Percentiles rank a stretch among this genome's conserved stretches.
These are phyloP conservation scores for Saguinus imperator DNA, from an alignment of 2,113 vertebrate genomes.

Conservation along the genomic window DNA sequence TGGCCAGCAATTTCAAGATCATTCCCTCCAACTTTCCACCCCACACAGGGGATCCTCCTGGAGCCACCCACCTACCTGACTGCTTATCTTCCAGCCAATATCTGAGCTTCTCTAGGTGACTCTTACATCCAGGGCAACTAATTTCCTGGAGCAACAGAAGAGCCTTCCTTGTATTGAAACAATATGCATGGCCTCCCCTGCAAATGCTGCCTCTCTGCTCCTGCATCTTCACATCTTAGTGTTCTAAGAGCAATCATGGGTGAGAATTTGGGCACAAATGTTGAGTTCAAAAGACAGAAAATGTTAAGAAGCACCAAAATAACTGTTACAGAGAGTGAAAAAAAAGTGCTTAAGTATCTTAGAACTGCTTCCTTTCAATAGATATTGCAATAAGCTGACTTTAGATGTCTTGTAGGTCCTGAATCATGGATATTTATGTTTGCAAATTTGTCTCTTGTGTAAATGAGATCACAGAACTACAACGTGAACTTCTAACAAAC, in stretches of 20 bases:
- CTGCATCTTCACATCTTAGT: neutral
- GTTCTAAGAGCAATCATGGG: neutral
- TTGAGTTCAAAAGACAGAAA: neutral
- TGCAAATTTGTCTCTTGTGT: neutral
- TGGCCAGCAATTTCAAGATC: neutral
- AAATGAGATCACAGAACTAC: neutral
- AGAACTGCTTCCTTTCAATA: fast-evolving
- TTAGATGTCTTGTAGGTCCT: neutral
- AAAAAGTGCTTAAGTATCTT: neutral
- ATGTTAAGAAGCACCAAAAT: neutral
- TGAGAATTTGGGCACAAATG: neutral
- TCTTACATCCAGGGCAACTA: neutral
- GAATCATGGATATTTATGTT: neutral
- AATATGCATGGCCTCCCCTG: too few relatives aligned
- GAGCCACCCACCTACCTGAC: too few relatives aligned
- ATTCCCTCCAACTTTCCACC: neutral
- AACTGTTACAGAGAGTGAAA: neutral
- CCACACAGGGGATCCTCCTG: too few relatives aligned
- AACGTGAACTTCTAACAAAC: neutral
- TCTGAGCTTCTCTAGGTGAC: neutral
- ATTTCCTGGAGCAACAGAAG: neutral
- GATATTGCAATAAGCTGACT: too few relatives aligned
- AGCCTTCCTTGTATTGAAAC: neutral
- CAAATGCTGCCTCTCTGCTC: neutral
- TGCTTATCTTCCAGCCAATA: neutral